Evolutionary conservation across 2,113 vertebrate species (phyloP).

Genomic region (Lepus europaeus): DNA sequence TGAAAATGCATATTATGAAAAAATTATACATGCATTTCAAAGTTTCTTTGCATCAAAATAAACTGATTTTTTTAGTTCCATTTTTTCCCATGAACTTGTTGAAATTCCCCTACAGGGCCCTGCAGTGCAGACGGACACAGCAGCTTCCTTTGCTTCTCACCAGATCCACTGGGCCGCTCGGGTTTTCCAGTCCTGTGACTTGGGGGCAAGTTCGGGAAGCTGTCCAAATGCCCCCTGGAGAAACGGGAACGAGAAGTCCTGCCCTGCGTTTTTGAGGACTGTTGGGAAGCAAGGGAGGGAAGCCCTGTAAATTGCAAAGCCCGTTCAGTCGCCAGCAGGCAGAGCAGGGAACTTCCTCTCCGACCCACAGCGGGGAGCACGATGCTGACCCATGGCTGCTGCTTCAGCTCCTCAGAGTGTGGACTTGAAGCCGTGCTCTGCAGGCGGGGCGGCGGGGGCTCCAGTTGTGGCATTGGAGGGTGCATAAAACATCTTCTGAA

Average conservation of each 20-base stretch:
- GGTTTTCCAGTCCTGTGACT: background rate
- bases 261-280: background rate
- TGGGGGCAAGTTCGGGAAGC: background rate
- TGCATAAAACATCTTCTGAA: background rate
- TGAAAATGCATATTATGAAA: too few species aligned
- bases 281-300: background rate
- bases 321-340: background rate
- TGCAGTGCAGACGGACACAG: background rate
- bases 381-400: background rate
- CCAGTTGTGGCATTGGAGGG: background rate
- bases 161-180: background rate
- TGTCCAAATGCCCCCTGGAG: background rate
- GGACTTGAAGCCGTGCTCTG: background rate
- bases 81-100: too few species aligned
- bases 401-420: background rate
- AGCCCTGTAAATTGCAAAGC: background rate
- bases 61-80: too few species aligned
- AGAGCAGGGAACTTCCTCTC: background rate
- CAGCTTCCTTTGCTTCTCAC: background rate
- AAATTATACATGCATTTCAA: too few species aligned
- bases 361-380: background rate
- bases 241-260: constrained; percentile 30
- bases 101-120: background rate
- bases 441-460: background rate
- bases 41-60: too few species aligned